A percentile compares a stretch with the other conserved stretches of the same genome.
phyloP scores from a whole-genome alignment of 1,140 invertebrate genomes.

The Phymorhynchus buccinoides region DNA sequence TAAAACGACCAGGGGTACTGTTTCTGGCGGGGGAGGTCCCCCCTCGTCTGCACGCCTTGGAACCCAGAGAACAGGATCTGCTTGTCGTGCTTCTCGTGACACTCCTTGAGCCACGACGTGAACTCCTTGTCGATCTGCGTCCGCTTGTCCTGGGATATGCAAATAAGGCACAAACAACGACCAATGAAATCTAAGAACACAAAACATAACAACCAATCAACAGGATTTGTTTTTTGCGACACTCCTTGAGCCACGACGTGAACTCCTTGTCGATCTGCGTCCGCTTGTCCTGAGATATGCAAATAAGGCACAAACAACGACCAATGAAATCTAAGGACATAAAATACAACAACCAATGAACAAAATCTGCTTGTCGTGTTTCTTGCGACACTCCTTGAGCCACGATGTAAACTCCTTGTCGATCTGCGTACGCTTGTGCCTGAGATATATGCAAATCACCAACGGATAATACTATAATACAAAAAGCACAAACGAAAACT shows the following conservation, averaged over 20 bases:
- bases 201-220: too few relatives aligned
- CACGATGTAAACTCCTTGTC: constrained; percentile 71
- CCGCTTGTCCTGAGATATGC: constrained; percentile 72
- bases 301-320: too few relatives aligned
- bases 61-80: constrained; percentile 69
- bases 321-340: too few relatives aligned
- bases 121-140: constrained; percentile 72
- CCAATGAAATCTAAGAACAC: too few relatives aligned
- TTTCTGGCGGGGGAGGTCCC: constrained; percentile 68
- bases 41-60: constrained; percentile 59
- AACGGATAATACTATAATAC: too few relatives aligned
- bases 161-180: too few relatives aligned
- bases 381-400: constrained; percentile 72
- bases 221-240: constrained; percentile 70
- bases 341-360: too few relatives aligned
- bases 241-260: constrained; percentile 71
- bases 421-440: constrained; percentile 71
- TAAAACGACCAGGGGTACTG: constrained; percentile 71
- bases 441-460: too few relatives aligned
- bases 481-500: too few relatives aligned
- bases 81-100: constrained; percentile 72
- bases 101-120: constrained; percentile 71
- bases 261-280: constrained; percentile 72
- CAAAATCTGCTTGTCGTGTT: too few relatives aligned
- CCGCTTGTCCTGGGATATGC: constrained; percentile 72